A percentile compares a stretch with the other conserved stretches of the same genome.
These are phyloP conservation scores for Poecilia picta DNA, from an alignment of 2,797 vertebrate species.

Conservation along the genomic window DNA sequence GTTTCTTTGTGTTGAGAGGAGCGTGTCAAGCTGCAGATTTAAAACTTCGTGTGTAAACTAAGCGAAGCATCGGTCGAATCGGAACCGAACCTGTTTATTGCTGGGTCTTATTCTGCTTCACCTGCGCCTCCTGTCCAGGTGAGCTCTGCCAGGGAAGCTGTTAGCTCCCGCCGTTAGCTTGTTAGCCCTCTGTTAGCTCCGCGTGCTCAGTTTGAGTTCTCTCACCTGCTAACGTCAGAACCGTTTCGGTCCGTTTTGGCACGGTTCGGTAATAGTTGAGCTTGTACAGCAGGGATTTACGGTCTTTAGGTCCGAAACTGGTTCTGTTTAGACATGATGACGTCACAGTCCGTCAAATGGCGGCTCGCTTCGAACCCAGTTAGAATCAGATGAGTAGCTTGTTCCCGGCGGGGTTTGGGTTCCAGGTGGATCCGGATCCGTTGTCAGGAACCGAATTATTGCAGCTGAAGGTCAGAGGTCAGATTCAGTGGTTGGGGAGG, in stretches of 20 bases:
- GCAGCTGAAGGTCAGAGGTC: background rate
- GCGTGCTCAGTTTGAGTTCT: background rate
- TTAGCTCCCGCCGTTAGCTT: background rate
- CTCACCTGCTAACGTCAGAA: background rate
- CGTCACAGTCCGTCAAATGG: background rate
- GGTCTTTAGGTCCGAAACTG: background rate
- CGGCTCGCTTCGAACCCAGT: background rate
- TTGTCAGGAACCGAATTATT: background rate
- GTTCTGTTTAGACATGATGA: background rate
- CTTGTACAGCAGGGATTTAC: background rate
- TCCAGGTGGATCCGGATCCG: background rate
- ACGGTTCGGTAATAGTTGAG: background rate
- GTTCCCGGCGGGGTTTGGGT: background rate
- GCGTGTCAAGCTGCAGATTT: background rate
- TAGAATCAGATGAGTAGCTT: background rate
- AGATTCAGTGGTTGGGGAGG: background rate
- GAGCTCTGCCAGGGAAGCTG: background rate
- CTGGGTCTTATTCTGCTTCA: background rate
- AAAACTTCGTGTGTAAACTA: background rate
- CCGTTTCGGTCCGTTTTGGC: no score
- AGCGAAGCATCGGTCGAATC: background rate
- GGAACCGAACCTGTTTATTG: background rate
- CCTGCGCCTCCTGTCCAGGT: slow-evolving; percentile 15
- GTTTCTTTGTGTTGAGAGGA: slow-evolving; percentile 22
- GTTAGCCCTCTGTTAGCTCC: background rate